Percentiles rank a stretch among this genome's conserved stretches.
phyloP scores from a whole-genome alignment of 2,797 vertebrate genomes.

The Girardinus metallicus region DNA sequence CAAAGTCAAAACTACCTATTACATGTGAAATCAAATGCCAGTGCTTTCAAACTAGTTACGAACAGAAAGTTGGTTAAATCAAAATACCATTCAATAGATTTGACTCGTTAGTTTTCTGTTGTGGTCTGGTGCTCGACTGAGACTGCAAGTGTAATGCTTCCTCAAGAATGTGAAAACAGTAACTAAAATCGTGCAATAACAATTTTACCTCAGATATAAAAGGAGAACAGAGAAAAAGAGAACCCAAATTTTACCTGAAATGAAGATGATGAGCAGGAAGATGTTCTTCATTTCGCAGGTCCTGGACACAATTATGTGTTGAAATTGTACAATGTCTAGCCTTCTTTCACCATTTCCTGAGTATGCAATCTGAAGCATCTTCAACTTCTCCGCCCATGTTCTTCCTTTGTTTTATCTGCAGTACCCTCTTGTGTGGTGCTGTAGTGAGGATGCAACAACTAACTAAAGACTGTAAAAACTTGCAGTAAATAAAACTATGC shows the following conservation, averaged over 20 bases:
- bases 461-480: not conserved
- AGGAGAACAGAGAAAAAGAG: not conserved
- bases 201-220: not conserved
- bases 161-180: not conserved
- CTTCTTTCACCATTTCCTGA: constrained; percentile 11
- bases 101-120: not conserved
- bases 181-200: not conserved
- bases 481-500: not conserved
- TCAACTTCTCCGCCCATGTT: not conserved
- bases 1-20: not conserved
- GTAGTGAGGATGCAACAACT: not conserved
- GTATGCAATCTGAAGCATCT: not conserved
- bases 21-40: not conserved
- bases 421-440: not conserved
- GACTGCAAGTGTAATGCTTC: not conserved
- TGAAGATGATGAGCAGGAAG: constrained; percentile 28
- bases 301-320: not conserved
- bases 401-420: not conserved
- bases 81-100: not conserved
- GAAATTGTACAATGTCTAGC: not conserved
- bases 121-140: not conserved
- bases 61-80: not conserved
- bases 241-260: constrained; percentile 36
- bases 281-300: not conserved
- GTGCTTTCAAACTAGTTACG: not conserved